Base-by-base conservation (phyloP, 2,113 vertebrate genomes). In the Barbus barbus region DNA sequence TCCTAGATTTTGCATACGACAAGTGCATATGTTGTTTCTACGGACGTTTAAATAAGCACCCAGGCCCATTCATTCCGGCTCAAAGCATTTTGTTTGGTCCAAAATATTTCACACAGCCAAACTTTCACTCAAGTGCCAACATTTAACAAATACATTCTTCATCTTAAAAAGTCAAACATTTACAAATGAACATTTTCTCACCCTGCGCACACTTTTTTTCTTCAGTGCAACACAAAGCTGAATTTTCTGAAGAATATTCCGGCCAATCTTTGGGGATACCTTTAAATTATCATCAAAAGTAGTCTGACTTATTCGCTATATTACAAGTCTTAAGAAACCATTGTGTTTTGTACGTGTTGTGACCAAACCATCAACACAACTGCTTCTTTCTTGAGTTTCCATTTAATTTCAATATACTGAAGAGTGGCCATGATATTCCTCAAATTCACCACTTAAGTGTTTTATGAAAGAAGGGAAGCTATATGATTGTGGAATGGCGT, bases 21-120 rank as follows among this genome's bases (percentile, higher is more conserved):
- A 76, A 76, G 60, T 63, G 60, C 78, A 65, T 63, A 11, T 20
- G 20, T 80, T 22, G 36, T 65, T 78, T 78, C 61, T 65, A 28
- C 65, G 78, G 63, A 80, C 16, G 22, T 65, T 65, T 80, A 80
- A 79, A 79, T 79, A 79, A 61, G 44, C 72, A 67, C 0, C 13
- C 28, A 60, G 76, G 28, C 20, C 51, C 20, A 61, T 44, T 63
- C 38, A 44, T 36, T 78, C 6, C n/a, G 56, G 33, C 76, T 79
- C 77, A 65, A 79, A 63, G n/a, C 36, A 41, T 78, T 78, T 44
- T 22, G 33, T 75, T 58, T 38, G 33, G 16, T 38, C 22, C 28
- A 69, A 69, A 31, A 69, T 38, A 38, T 53, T 60, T 38, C 31
- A 38, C 44, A 51, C 5, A 78, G 20, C 11, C 53, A 78, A 16